These are phyloP conservation scores for Coreius guichenoti DNA, from an alignment of 2,797 vertebrate species.

Conservation along the genomic window DNA sequence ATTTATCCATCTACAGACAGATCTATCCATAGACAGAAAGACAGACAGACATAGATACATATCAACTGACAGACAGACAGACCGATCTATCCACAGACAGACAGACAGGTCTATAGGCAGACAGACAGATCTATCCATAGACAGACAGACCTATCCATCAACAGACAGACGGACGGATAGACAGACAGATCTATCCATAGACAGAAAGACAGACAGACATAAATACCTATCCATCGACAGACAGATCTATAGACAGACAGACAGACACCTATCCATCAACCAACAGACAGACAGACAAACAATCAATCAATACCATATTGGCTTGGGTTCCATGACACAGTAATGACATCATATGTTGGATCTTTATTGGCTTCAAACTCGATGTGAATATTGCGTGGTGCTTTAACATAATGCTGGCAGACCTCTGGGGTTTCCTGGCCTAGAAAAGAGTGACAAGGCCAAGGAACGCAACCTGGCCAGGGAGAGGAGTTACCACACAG, in stretches of 20 bases:
- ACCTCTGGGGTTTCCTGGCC: constrained; percentile 67
- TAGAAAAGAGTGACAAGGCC: constrained; percentile 76
- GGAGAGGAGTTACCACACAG: constrained; percentile 5
- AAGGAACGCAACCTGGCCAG: constrained; percentile 76
- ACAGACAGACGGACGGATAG: too few relatives aligned
- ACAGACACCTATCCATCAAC: too few relatives aligned
- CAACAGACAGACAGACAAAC: background rate
- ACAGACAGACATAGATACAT: rapidly evolving
- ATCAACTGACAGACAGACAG: too few relatives aligned
- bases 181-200: too few relatives aligned
- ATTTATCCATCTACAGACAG: too few relatives aligned
- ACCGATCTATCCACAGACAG: too few relatives aligned
- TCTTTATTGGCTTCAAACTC: constrained; percentile 66
- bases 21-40: too few relatives aligned
- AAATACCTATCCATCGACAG: too few relatives aligned
- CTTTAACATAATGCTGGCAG: constrained; percentile 78
- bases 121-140: too few relatives aligned
- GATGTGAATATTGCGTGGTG: constrained; percentile 73
- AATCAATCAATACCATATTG: constrained; percentile 70
- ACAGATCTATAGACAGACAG: background rate
- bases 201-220: too few relatives aligned
- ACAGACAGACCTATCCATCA: too few relatives aligned
- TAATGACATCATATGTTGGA: constrained; percentile 67
- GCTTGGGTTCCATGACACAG: constrained; percentile 81
- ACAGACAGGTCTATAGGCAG: too few relatives aligned